These are phyloP conservation scores for Oenanthe oenanthe DNA, from an alignment of 2,113 vertebrate genomes.

Conservation along the genomic window DNA sequence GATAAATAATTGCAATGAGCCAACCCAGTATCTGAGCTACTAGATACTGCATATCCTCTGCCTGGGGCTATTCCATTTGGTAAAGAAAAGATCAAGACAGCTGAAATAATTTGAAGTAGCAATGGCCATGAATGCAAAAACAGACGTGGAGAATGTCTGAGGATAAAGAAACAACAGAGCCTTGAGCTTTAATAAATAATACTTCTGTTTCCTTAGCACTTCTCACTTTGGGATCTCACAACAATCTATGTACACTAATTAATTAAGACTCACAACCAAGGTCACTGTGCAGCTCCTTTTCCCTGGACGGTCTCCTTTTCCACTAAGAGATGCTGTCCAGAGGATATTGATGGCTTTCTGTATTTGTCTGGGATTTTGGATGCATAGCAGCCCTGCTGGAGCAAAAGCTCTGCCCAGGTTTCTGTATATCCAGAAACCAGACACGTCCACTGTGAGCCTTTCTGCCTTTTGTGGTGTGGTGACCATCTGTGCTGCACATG, in stretches of 20 bases:
- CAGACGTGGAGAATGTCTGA: neutral
- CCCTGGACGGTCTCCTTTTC: neutral
- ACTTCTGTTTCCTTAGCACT: neutral
- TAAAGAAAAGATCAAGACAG: constrained; percentile 14
- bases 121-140: constrained; percentile 7
- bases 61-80: neutral
- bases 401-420: constrained; percentile 8
- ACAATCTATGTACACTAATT: neutral
- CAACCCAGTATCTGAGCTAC: neutral
- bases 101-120: constrained; percentile 12
- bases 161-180: neutral
- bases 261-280: neutral
- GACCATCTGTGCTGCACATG: constrained; percentile 58
- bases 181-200: neutral
- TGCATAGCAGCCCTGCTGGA: constrained; percentile 21
- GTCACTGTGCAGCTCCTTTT: neutral
- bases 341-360: neutral
- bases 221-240: neutral
- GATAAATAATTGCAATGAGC: constrained; percentile 5
- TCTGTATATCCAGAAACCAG: constrained; percentile 34
- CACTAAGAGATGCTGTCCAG: neutral
- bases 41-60: neutral
- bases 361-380: constrained; percentile 17
- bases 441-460: neutral
- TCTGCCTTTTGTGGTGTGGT: constrained; percentile 33